Evolutionary conservation across 2,797 vertebrate genomes (phyloP).

Genomic region (Tinamus major): DNA sequence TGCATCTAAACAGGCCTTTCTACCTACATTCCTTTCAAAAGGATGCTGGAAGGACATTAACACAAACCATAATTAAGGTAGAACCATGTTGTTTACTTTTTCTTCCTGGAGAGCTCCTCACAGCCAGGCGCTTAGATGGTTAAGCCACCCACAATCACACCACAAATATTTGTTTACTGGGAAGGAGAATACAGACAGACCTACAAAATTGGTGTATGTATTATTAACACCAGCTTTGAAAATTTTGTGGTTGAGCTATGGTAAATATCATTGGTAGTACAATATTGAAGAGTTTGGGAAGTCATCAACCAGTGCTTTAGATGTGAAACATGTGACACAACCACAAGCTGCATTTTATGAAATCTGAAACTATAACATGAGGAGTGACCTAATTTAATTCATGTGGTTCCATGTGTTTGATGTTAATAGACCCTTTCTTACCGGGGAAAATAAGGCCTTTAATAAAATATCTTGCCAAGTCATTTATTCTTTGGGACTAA

Average conservation of each 20-base stretch:
- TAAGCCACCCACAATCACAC: conserved; percentile 68
- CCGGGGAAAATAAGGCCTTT: conserved; percentile 57
- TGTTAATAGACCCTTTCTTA: conserved; percentile 82
- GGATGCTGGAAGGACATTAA: background rate
- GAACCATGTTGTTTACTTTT: background rate
- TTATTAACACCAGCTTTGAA: conserved; percentile 77
- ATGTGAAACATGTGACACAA: conserved; percentile 78
- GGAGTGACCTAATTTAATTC: conserved; percentile 88
- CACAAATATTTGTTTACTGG: conserved; percentile 78
- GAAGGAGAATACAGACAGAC: conserved; percentile 68
- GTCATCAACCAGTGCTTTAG: conserved; percentile 72
- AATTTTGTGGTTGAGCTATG: conserved; percentile 55
- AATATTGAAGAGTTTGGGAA: conserved; percentile 75
- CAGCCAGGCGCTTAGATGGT: conserved; percentile 57
- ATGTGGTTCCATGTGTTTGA: conserved; percentile 85
- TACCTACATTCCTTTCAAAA: background rate
- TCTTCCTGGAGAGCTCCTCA: conserved; percentile 33
- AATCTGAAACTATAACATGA: conserved; percentile 89
- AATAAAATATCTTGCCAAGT: conserved; percentile 75
- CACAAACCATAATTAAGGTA: conserved; percentile 25
- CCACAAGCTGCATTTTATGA: conserved; percentile 83
- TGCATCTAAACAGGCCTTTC: background rate
- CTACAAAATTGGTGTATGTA: conserved; percentile 32
- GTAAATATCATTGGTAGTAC: conserved; percentile 66
- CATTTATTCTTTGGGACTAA: conserved; percentile 72